Evolutionary conservation across 2,888 invertebrate species (phyloP), one percentile per base, ranked within the genome.

Genomic region (Dryobota labecula): DNA sequence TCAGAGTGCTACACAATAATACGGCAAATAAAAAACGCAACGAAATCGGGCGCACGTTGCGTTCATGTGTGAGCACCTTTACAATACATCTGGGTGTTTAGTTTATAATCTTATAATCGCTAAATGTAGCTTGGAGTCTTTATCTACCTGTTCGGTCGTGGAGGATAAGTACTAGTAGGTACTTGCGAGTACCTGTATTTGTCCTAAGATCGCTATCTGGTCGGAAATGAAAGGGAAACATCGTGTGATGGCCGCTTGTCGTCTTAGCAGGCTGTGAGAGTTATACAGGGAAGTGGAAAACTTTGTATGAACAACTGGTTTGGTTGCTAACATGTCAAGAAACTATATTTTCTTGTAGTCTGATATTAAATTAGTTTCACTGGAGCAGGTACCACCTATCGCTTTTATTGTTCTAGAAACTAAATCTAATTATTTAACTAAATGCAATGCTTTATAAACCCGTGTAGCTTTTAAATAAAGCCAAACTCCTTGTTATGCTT

Each of bases 161-260:
- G 62, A 78, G 68, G 73, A 84, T 78, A 63, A 74, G 57, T 53
- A 13, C 20, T 30, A 8, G 51, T n/a, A n/a, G n/a, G n/a, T 63
- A 49, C 49, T 45, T 30, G 30, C 47, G 36, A 69, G 27, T 58
- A 75, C 49, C 61, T 70, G 67, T 24, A 36, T 38, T 69, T 63
- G 68, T 63, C 62, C 30, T 53, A 11, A 66, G 78, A 73, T 80
- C 6, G 43, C 49, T 53, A 73, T 80, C 83, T 67, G 51, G 57
- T 68, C 68, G 78, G 73, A 68, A 73, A 80, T 18, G 79, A 82
- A 82, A 82, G 83, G 68, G 62, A 80, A 82, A 78, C 51, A 60
- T 36, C 36, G 49, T 51, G 61, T 51, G 77, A 65, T 63, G 51
- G 56, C 60, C 20, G 53, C 56, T 5, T 49, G 66, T 61, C 63